Evolutionary conservation across 2,113 vertebrate species (phyloP).

Genomic region (Nicator chloris): DNA sequence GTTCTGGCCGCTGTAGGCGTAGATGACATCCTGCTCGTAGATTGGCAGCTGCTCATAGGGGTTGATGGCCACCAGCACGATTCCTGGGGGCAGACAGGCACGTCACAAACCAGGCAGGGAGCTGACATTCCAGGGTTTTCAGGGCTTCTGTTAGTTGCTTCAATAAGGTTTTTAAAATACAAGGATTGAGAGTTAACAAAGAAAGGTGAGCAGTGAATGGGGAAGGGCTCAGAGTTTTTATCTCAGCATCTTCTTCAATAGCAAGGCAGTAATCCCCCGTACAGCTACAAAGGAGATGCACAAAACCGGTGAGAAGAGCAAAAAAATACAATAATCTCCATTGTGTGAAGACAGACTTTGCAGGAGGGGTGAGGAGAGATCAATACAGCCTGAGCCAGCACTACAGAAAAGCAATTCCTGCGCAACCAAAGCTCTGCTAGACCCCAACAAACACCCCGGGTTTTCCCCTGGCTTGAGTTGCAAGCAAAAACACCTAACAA

Average conservation of each 20-base stretch:
- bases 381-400: background rate
- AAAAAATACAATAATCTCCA: background rate
- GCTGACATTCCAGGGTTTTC: background rate
- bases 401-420: background rate
- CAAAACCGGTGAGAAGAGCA: background rate
- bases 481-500: background rate
- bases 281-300: background rate
- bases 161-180: rapidly evolving
- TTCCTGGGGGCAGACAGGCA: constrained; percentile 71
- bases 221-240: background rate
- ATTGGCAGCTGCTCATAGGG: constrained; percentile 92
- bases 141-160: background rate
- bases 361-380: background rate
- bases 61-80: constrained; percentile 97
- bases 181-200: background rate
- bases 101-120: background rate
- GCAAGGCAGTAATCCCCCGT: background rate
- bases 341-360: background rate
- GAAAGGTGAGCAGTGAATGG: background rate
- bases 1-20: constrained; percentile 92
- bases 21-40: constrained; percentile 97
- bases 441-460: background rate
- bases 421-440: background rate
- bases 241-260: background rate
- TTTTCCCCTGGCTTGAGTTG: background rate